Percentiles rank a stretch among this genome's conserved stretches.
Conservation (phyloP, 2,797 vertebrate species). For the Pteropus rufus region DNA sequence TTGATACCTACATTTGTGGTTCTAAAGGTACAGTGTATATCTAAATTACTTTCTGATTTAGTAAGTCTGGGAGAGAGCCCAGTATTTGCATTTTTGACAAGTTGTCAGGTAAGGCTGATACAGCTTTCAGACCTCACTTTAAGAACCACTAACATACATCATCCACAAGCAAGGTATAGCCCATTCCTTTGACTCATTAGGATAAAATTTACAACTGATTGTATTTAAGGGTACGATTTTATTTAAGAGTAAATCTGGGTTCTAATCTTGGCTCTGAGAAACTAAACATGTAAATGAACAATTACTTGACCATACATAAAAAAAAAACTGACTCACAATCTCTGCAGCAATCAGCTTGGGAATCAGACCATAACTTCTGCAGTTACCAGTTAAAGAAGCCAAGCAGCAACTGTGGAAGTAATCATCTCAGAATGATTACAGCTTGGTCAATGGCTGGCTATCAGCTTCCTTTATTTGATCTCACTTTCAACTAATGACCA, state of each 20-base stretch:
- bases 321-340: neutral
- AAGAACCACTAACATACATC: neutral
- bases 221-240: neutral
- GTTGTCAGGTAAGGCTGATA: neutral
- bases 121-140: neutral
- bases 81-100: neutral
- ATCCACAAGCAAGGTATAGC: neutral
- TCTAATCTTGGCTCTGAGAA: neutral
- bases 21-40: neutral
- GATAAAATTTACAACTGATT: neutral
- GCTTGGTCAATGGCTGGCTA: neutral
- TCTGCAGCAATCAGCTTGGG: neutral
- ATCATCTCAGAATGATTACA: neutral
- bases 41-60: neutral
- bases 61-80: neutral
- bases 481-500: neutral
- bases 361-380: neutral
- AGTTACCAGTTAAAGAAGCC: neutral
- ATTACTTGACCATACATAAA: neutral
- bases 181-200: neutral
- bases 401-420: neutral
- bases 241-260: neutral
- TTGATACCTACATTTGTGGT: neutral
- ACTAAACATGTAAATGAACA: neutral
- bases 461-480: neutral